These are phyloP conservation scores for Drosophila gaucha DNA, from an alignment of 2,888 invertebrate genomes.

Conservation along the genomic window DNA sequence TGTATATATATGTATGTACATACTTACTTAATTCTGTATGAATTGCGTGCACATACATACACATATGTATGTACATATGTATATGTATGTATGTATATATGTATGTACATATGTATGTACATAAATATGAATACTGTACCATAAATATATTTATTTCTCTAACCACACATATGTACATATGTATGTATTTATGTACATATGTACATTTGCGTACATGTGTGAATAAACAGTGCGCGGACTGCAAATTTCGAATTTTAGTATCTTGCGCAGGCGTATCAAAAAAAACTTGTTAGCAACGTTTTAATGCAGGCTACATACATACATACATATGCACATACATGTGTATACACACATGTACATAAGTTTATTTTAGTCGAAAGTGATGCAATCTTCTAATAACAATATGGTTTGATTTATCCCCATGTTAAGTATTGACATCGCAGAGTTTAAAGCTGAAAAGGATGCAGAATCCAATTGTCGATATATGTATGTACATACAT, in stretches of 20 bases:
- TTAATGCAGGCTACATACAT: neutral
- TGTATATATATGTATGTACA: neutral
- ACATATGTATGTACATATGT: neutral
- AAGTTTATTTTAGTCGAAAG: neutral
- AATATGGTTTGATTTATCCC: neutral
- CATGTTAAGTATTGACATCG: neutral
- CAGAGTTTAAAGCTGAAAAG: neutral
- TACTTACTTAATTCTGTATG: neutral
- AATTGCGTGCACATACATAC: neutral
- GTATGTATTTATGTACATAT: neutral
- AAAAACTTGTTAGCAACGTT: slow-evolving; percentile 7
- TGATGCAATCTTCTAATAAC: neutral
- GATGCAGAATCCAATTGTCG: too few species aligned
- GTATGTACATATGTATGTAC: neutral
- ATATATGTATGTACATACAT: neutral
- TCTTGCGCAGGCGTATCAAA: slow-evolving; percentile 13
- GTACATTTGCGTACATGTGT: neutral
- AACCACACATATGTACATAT: neutral
- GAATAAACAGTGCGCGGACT: slow-evolving; percentile 6
- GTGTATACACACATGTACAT: neutral
- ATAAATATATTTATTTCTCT: neutral
- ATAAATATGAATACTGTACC: neutral
- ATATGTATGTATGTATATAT: neutral
- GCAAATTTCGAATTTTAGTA: slow-evolving; percentile 6
- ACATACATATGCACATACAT: neutral